Evolutionary conservation across 2,797 vertebrate genomes (phyloP), one percentile per base, ranked within the genome.

Genomic region (Hyperoplus immaculatus): DNA sequence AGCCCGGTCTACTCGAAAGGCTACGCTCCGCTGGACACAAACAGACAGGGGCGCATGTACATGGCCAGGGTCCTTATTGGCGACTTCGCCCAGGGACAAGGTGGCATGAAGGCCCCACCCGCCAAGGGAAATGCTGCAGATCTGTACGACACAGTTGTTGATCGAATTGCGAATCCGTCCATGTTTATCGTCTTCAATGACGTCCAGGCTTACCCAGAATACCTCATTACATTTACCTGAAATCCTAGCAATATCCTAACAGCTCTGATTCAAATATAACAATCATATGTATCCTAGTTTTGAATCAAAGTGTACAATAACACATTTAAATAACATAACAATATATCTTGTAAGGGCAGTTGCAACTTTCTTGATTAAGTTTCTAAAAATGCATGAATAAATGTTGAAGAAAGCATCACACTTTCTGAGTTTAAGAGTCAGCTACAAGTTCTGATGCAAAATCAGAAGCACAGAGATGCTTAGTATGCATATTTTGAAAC

Each of bases 201-300:
- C 67, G 69, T 88, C 6, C 92, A 94, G 67, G 95, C 94, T 0
- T 95, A 96, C 60, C 95, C 94, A 56, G 93, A 95, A 67, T 93
- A 94, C 78, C 71, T 96, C 0, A 92, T 96, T 70, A 95, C 89
- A 0, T 95, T 95, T 12, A 70, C 13, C 0, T 94, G 18, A 85
- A 13, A 9, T 4, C 0, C 63, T 15, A 3, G 0, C 0, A 21
- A 29, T 29, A 0, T 49, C 12, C 49, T 18, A 49, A 6, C 39
- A n/a, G 9, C 6, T 16, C 13, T 43, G 7, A 29, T n/a, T 29
- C 29, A 29, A 29, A 29, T 29, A 29, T 29, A 5, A 54, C 36
- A 29, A 8, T 16, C 13, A 16, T 8, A 0, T 42, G 7, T 49
- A 3, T 10, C 50, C 5, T 18, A 11, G 3, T 21, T 72, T 7